phyloP scores from a whole-genome alignment of 2,113 vertebrate species.

The Poeciliopsis occidentalis region DNA sequence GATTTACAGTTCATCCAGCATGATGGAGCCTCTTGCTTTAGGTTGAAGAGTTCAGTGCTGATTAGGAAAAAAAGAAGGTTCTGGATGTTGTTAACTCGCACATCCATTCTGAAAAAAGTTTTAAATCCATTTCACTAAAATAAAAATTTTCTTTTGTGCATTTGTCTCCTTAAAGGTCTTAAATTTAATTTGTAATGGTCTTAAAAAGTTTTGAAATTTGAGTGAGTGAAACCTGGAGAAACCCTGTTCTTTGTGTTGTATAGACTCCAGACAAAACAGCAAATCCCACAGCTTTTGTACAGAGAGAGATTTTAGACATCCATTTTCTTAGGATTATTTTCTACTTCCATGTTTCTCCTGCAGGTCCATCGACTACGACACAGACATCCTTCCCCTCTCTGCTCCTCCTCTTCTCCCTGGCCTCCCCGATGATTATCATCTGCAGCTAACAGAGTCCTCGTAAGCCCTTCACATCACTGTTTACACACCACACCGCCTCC shows the following conservation, averaged over 20 bases:
- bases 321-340: too few relatives aligned
- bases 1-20: neutral
- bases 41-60: constrained; percentile 13
- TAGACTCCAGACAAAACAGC: too few relatives aligned
- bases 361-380: constrained; percentile 56
- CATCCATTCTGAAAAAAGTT: too few relatives aligned
- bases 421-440: constrained; percentile 35
- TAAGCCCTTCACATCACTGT: constrained; percentile 35
- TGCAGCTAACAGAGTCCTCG: constrained; percentile 33
- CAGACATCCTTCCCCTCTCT: constrained; percentile 51
- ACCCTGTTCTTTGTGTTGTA: too few relatives aligned
- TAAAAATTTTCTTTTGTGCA: too few relatives aligned
- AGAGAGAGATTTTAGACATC: constrained; percentile 30
- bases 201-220: too few relatives aligned
- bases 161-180: too few relatives aligned
- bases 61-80: neutral
- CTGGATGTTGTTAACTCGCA: too few relatives aligned
- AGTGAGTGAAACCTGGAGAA: too few relatives aligned
- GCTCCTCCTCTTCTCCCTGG: constrained; percentile 37
- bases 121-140: too few relatives aligned
- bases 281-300: too few relatives aligned
- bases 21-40: neutral
- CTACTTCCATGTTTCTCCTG: constrained; percentile 15
- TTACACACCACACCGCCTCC: neutral
- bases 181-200: too few relatives aligned